Percentiles rank a stretch among this genome's conserved stretches.
phyloP scores from a whole-genome alignment of 1,140 invertebrate species.

The Linepithema humile region DNA sequence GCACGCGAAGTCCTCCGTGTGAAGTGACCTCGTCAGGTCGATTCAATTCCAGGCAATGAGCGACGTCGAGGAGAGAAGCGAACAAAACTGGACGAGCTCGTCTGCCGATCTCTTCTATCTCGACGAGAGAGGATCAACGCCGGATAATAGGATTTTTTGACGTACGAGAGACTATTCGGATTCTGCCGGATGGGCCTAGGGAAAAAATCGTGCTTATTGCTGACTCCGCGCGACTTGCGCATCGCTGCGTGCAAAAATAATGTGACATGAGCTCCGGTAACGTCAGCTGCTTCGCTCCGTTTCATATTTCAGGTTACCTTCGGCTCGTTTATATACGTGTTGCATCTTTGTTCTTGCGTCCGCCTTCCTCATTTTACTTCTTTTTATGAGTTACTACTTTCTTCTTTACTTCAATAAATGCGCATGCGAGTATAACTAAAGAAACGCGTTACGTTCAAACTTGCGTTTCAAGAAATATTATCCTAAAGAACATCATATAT shows the following conservation, averaged over 20 bases:
- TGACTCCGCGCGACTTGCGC: slow-evolving; percentile 74
- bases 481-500: not conserved
- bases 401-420: slow-evolving; percentile 6
- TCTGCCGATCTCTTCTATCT: slow-evolving; percentile 67
- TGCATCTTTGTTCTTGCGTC: too few relatives aligned
- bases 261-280: slow-evolving; percentile 76
- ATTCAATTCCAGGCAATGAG: slow-evolving; percentile 70
- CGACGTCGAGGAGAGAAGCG: slow-evolving; percentile 69
- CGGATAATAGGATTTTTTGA: slow-evolving; percentile 72
- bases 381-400: not conserved
- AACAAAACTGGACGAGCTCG: slow-evolving; percentile 70
- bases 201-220: slow-evolving; percentile 74
- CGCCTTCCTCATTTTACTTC: not conserved
- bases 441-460: not conserved
- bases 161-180: slow-evolving; percentile 62
- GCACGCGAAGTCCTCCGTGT: slow-evolving; percentile 55
- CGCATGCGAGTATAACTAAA: not conserved
- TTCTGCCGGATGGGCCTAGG: slow-evolving; percentile 48
- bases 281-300: slow-evolving; percentile 73
- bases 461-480: not conserved
- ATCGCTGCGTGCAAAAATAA: slow-evolving; percentile 79
- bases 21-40: slow-evolving; percentile 66
- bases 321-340: not conserved
- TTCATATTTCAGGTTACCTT: slow-evolving; percentile 63
- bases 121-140: slow-evolving; percentile 67